Percentiles rank a stretch among this genome's conserved stretches.
These are phyloP conservation scores for Hafferia zeledoni DNA, from an alignment of 2,797 vertebrate genomes.

Conservation along the genomic window DNA sequence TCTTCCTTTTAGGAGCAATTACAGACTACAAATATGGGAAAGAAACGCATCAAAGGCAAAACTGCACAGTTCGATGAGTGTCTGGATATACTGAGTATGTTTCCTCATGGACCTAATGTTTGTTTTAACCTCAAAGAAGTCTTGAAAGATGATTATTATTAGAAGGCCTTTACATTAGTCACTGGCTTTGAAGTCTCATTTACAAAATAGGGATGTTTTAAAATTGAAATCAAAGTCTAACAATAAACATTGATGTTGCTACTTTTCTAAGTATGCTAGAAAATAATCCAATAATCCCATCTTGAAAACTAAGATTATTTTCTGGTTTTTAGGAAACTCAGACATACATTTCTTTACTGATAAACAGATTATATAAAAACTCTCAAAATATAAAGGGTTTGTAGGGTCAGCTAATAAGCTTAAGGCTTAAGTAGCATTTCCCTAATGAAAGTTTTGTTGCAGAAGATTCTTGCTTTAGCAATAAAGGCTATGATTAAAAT, in stretches of 20 bases:
- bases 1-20: slow-evolving; percentile 16
- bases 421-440: not conserved
- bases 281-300: not conserved
- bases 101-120: not conserved
- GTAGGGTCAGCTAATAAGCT: not conserved
- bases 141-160: not conserved
- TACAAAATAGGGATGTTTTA: not conserved
- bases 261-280: not conserved
- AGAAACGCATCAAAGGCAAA: slow-evolving; percentile 86
- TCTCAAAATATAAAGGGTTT: not conserved
- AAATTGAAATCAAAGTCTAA: not conserved
- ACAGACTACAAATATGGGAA: slow-evolving; percentile 82
- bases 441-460: not conserved
- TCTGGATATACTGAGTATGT: slow-evolving; percentile 79
- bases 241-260: not conserved
- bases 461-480: not conserved
- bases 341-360: not conserved
- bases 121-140: not conserved
- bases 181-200: not conserved
- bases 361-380: not conserved
- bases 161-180: not conserved
- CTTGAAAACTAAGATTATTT: not conserved
- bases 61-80: slow-evolving; percentile 75
- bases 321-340: not conserved
- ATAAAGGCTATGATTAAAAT: not conserved